Percentiles rank a stretch among this genome's conserved stretches.
Conservation (phyloP, 64 coral and sea anemone genomes). For the Platygyra sinensis region DNA sequence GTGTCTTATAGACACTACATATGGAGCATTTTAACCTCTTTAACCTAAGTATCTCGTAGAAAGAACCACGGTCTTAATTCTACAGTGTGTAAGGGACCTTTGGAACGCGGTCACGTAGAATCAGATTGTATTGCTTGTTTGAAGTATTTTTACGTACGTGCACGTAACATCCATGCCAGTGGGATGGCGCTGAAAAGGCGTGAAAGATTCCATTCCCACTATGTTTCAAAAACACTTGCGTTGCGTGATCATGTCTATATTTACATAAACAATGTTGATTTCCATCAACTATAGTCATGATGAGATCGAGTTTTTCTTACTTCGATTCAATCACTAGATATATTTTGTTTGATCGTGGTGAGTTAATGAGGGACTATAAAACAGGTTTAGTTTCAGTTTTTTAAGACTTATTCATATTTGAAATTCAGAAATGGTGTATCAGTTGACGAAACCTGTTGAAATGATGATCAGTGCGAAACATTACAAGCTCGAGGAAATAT, state of each 20-base stretch:
- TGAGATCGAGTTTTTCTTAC: not conserved
- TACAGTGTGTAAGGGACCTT: not conserved
- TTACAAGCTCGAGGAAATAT: not conserved
- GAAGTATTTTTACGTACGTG: slow-evolving; percentile 6
- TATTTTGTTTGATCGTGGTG: not conserved
- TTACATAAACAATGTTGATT: slow-evolving; percentile 15
- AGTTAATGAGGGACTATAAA: not conserved
- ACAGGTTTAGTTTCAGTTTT: not conserved
- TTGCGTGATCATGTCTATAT: slow-evolving; percentile 52
- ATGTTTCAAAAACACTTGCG: not conserved
- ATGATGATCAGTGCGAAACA: not conserved
- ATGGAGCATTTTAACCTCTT: slow-evolving; percentile 19
- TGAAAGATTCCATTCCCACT: slow-evolving; percentile 14
- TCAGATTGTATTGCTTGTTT: not conserved
- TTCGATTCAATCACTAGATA: not conserved
- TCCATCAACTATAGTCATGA: not conserved
- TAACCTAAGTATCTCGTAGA: not conserved
- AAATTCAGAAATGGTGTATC: not conserved
- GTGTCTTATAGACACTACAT: not conserved
- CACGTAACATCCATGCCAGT: slow-evolving; percentile 18
- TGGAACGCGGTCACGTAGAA: not conserved
- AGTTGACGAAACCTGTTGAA: not conserved
- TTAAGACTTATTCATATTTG: not conserved
- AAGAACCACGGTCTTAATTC: not conserved
- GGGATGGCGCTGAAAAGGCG: not conserved